Evolutionary conservation across 2,888 invertebrate genomes (phyloP).

Genomic region (Pinctada fucata): DNA sequence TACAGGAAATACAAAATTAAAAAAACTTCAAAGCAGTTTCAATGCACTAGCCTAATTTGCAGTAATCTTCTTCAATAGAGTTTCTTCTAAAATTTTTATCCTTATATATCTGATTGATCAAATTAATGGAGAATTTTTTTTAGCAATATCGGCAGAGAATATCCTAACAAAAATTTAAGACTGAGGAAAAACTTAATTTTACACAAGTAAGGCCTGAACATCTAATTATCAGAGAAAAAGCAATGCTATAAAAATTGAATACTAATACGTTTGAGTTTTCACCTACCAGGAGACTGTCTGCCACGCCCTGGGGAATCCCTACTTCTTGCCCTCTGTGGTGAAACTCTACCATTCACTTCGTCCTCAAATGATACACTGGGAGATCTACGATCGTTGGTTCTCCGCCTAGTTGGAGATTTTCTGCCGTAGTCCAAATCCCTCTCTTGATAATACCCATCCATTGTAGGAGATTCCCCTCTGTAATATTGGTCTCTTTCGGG

Average conservation of each 20-base stretch:
- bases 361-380: constrained; percentile 54
- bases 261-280: not conserved
- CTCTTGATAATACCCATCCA: not conserved
- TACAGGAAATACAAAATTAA: no score
- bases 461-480: constrained; percentile 8
- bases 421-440: constrained; percentile 19
- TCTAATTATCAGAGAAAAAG: not conserved
- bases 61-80: no score
- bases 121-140: no score
- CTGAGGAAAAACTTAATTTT: no score
- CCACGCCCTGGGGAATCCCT: constrained; percentile 14
- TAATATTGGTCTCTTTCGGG: not conserved
- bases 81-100: no score
- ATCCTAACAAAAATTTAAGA: no score
- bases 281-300: constrained; percentile 26
- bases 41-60: no score
- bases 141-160: no score
- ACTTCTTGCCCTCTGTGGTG: constrained; percentile 19
- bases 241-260: not conserved
- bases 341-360: constrained; percentile 29
- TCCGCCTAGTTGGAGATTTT: constrained; percentile 35
- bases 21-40: no score
- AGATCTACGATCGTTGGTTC: constrained; percentile 30
- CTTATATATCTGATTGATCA: no score
- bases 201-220: no score